Base-by-base conservation (phyloP, 2,797 vertebrate genomes). In the Pelochelys cantorii region DNA sequence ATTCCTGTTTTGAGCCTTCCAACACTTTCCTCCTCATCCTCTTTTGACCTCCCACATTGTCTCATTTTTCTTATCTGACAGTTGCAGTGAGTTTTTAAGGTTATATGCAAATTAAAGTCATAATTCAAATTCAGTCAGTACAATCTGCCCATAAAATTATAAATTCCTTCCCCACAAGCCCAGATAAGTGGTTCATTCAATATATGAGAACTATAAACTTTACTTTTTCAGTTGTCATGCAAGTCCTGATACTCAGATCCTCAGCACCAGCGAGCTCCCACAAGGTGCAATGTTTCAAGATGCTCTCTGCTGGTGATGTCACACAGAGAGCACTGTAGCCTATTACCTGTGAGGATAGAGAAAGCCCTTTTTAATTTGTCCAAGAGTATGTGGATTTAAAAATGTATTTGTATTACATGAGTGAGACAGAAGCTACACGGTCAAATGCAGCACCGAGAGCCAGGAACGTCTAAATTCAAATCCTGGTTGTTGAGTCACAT, bases 151-250 rank as follows among this genome's bases (percentile, higher is more conserved):
- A 75, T 48, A 48, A 48, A 48, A 48, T 48, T 48, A 48, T 48
- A 48, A 48, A 48, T 48, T 48, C 42, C 23, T 52, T 13, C 25
- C 42, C 74, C 23, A 48, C 14, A 52, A 7, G 25, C 42, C 27
- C 25, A 77, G 37, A 25, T 91, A 37, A 95, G 5, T 84, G 54
- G 57, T 68, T 3, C 75, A 54, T 0, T 0, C 23, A 59, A 75
- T 20, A 82, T 5, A 65, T 18, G 11, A 82, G 11, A 4, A 93
- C 29, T n/a, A 71, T 12, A 79, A 93, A 48, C 31, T 91, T 94
- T 95, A 95, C 94, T 91, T 93, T 59, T 60, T 78, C 14, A 85
- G 56, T 92, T 22, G 29, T n/a, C 29, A 57, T 78, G 81, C 27
- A 83, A 88, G 81, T 92, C 85, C 20, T 94, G 57, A 95, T 0